These are phyloP conservation scores for Suricata suricatta DNA, from an alignment of 2,113 vertebrate species.

Conservation along the genomic window DNA sequence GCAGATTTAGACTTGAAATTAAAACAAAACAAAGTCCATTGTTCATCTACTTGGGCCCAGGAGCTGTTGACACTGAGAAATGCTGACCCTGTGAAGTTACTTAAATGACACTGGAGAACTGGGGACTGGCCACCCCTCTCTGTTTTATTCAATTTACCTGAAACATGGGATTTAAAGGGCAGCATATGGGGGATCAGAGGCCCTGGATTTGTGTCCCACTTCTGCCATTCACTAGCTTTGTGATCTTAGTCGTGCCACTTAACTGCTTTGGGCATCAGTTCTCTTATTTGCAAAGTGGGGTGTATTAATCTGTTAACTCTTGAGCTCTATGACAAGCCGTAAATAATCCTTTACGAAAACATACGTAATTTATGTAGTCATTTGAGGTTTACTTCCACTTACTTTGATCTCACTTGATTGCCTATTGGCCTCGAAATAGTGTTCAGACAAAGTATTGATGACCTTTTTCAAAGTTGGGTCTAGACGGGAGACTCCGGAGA, in stretches of 20 bases:
- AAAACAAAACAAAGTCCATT: not conserved
- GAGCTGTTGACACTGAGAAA: not conserved
- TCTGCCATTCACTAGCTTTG: not conserved
- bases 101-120: not conserved
- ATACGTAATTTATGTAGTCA: not conserved
- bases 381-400: not conserved
- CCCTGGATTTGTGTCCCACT: not conserved
- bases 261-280: not conserved
- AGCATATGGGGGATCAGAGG: not conserved
- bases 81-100: not conserved
- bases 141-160: not conserved
- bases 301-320: not conserved
- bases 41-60: not conserved
- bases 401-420: not conserved
- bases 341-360: not conserved
- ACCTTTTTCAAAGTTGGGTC: not conserved
- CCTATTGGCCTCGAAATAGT: no score
- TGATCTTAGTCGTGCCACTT: not conserved
- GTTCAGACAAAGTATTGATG: not conserved
- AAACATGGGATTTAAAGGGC: not conserved
- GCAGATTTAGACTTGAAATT: not conserved
- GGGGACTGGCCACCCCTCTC: not conserved
- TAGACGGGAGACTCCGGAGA: not conserved
- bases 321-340: not conserved
- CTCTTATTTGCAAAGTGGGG: not conserved